These are phyloP conservation scores for Cacoxenus indagator DNA, from an alignment of 2,888 invertebrate genomes.

Conservation along the genomic window DNA sequence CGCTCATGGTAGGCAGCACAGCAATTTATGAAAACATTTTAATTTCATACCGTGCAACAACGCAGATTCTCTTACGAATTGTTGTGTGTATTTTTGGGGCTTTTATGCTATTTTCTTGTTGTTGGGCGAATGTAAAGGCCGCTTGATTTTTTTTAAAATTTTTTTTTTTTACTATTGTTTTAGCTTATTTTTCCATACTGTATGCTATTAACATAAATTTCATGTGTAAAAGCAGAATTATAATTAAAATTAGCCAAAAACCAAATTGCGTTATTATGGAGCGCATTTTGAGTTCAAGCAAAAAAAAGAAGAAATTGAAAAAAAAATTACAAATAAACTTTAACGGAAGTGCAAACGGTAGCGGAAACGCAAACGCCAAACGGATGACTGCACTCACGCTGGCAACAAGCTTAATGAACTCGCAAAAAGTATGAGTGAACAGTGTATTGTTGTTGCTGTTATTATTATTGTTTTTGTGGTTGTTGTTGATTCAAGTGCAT, in stretches of 20 bases:
- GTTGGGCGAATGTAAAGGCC: neutral
- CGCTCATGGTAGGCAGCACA: neutral
- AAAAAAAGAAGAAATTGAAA: neutral
- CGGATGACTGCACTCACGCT: neutral
- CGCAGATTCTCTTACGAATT: no score
- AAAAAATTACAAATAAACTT: no score
- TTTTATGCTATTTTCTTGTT: neutral
- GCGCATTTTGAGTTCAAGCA: neutral
- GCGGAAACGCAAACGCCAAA: neutral
- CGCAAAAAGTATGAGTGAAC: no score
- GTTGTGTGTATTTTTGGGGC: neutral
- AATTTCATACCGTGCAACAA: no score
- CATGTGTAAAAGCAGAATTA: neutral
- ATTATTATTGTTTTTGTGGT: no score
- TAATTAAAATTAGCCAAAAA: neutral
- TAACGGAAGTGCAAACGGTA: no score
- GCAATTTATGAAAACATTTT: neutral
- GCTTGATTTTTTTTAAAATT: neutral
- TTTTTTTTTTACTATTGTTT: neutral
- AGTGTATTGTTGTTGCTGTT: no score
- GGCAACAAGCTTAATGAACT: no score
- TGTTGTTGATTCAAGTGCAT: neutral
- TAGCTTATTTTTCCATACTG: neutral
- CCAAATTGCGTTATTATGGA: neutral
- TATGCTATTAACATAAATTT: slow-evolving; percentile 1